Evolutionary conservation across 2,113 vertebrate species (phyloP).

Genomic region (Marmota monax): DNA sequence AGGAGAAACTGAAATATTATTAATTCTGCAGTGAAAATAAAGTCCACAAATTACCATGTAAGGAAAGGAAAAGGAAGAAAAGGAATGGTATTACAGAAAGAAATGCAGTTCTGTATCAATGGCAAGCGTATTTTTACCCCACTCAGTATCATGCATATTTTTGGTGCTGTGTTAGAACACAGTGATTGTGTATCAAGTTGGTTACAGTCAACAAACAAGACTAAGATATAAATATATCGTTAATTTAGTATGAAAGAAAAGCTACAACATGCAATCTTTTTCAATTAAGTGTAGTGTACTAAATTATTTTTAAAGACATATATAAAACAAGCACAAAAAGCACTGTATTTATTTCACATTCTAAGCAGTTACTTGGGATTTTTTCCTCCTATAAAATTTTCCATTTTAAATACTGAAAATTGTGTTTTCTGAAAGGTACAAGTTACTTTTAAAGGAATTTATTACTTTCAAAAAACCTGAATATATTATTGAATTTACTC

Average conservation of each 20-base stretch:
- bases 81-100: slow-evolving; percentile 72
- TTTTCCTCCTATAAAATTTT: slow-evolving; percentile 47
- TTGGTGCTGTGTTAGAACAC: slow-evolving; percentile 86
- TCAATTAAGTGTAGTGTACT: slow-evolving; percentile 58
- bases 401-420: slow-evolving; percentile 42
- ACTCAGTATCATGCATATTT: slow-evolving; percentile 87
- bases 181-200: slow-evolving; percentile 73
- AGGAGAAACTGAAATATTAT: slow-evolving; percentile 71
- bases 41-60: slow-evolving; percentile 65
- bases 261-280: slow-evolving; percentile 82
- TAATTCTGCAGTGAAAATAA: slow-evolving; percentile 79
- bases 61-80: slow-evolving; percentile 65
- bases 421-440: slow-evolving; percentile 58
- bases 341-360: slow-evolving; percentile 58
- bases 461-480: slow-evolving; percentile 15
- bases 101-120: slow-evolving; percentile 94
- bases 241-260: slow-evolving; percentile 82
- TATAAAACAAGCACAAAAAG: slow-evolving; percentile 70
- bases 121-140: slow-evolving; percentile 95
- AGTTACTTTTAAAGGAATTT: slow-evolving; percentile 57
- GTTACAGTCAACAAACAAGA: slow-evolving; percentile 79
- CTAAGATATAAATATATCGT: slow-evolving; percentile 71
- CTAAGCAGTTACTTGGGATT: slow-evolving; percentile 54
- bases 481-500: slow-evolving; percentile 35
- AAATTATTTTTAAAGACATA: slow-evolving; percentile 65